Evolutionary conservation across 35 echinoderm and acorn worm genomes (phyloP), one percentile per base, ranked within the genome.

Genomic region (Apostichopus californicus): DNA sequence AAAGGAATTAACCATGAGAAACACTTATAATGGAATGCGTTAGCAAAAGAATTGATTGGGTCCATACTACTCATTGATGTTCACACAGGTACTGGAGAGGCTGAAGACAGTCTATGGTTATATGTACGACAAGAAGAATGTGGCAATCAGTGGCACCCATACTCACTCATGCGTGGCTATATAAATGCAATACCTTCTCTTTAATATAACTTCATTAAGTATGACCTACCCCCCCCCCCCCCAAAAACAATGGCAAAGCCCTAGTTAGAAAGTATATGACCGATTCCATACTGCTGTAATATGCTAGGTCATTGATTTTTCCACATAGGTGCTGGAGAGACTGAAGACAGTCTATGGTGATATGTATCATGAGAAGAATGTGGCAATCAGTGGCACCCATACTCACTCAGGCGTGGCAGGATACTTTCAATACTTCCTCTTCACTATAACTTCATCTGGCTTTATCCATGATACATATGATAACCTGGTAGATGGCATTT

Each of bases 391-490:
- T 86, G 78, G 78, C 24, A 82, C 78, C 54, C 91, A 92, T 80
- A 92, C 91, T 73, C 91, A 92, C 80, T 92, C 91, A 68, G 91
- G 91, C 11, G 70, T 79, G 28, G 91, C 91, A 11, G 91, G 91
- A 4, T 92, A 92, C 65, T 57, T 84, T n/a, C 91, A 92, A 63
- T 92, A 92, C 64, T 86, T 92, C 57, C 91, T 82, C 57, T 92
- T 93, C 80, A 73, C 64, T 18, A 93, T 93, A 23, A 88, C 92
- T 71, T 88, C 92, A 61, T 77, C 70, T 9, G 91, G 91, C 9
- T 92, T 92, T 55, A 54, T 92, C 54, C 59, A 92, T 6, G 91
- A 92, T 64, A 2, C 56, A 28, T 92, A 78, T 56, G 91, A 92
- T 14, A 86, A 21, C 52, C n/a, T 92, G 52, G 91, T 92, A 13